Percentiles rank a stretch among this genome's conserved stretches.
These are phyloP conservation scores for Rhodeus uyekii DNA, from an alignment of 2,797 vertebrate species.

Conservation along the genomic window DNA sequence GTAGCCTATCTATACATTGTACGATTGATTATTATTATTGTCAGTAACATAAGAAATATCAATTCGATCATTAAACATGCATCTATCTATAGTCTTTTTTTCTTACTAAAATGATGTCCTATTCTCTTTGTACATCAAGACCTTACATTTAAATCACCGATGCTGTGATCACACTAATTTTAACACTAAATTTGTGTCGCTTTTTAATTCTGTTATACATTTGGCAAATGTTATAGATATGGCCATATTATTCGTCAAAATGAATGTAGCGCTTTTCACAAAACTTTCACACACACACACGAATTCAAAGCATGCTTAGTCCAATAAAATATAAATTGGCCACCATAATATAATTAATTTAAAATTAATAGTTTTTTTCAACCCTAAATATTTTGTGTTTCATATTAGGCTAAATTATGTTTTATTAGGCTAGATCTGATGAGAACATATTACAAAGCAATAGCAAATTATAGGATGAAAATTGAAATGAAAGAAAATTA, in stretches of 20 bases:
- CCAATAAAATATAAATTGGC: neutral
- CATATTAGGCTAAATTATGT: conserved; percentile 33
- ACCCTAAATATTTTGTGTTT: neutral
- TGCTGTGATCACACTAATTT: neutral
- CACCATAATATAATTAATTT: neutral
- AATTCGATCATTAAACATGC: neutral
- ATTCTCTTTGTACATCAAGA: neutral
- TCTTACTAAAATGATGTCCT: neutral
- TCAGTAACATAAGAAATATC: conserved; percentile 1
- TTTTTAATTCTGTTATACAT: neutral
- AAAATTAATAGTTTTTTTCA: neutral
- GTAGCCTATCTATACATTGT: neutral
- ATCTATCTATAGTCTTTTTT: neutral
- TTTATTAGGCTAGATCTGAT: conserved; percentile 46
- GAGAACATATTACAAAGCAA: neutral
- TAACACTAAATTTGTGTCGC: neutral
- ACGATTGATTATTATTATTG: conserved; percentile 2
- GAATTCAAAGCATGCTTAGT: neutral
- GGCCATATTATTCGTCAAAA: neutral
- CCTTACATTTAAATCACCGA: neutral
- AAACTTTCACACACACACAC: too few relatives aligned
- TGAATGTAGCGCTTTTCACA: neutral
- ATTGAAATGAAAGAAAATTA: neutral
- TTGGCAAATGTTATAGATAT: neutral
- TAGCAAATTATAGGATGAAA: neutral